Evolutionary conservation across 2,888 invertebrate genomes (phyloP).

Genomic region (Himalopsyche tibetana): DNA sequence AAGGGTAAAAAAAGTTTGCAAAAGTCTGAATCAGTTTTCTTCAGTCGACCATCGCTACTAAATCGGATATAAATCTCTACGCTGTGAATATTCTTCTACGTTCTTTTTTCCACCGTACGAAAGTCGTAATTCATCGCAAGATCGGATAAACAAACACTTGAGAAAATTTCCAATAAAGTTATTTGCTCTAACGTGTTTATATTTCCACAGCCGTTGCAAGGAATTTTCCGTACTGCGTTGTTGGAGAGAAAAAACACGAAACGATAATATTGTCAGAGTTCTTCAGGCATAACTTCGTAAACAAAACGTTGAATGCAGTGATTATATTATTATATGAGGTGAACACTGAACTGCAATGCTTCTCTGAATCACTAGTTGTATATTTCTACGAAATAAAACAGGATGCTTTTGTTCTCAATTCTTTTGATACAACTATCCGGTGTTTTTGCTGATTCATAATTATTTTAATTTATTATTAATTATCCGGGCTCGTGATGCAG

Average conservation of each 20-base stretch:
- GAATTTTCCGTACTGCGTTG: neutral
- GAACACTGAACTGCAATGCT: neutral
- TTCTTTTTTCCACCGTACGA: neutral
- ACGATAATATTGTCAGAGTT: neutral
- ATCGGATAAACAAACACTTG: neutral
- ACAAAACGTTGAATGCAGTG: neutral
- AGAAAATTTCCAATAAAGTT: neutral
- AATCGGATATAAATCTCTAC: neutral
- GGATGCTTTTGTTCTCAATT: no score
- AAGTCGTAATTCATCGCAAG: neutral
- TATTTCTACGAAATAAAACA: no score
- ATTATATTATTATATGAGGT: neutral
- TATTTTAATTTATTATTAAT: no score
- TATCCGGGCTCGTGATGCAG: no score
- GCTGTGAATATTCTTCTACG: neutral
- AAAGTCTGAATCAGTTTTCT: neutral
- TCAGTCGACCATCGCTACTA: neutral
- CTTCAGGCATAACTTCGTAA: neutral
- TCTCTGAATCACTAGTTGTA: neutral
- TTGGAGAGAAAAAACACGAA: neutral
- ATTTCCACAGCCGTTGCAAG: neutral
- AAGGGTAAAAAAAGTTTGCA: no score
- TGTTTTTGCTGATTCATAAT: no score
- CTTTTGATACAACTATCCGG: no score
- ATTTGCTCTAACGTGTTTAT: conserved; percentile 3